Base-by-base conservation (phyloP, 2,888 invertebrate genomes). In the Habroteleia sp. region DNA sequence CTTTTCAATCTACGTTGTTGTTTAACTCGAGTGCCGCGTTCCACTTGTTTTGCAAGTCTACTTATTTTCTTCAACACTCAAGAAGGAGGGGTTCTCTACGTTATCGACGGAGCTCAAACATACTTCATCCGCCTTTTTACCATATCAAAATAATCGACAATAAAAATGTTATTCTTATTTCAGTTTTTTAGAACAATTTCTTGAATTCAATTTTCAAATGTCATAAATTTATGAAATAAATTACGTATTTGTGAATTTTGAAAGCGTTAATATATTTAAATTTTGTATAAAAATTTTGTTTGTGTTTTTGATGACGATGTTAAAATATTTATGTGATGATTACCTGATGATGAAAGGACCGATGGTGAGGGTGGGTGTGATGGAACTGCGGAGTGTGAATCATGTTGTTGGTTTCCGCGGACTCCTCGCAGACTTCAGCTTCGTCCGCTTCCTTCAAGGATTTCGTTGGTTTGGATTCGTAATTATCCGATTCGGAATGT, bases 261-360 rank as follows among this genome's bases (percentile, higher is more conserved):
- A n/a, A n/a, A n/a, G n/a, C n/a, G n/a, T n/a, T n/a, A n/a, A 20
- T 20, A 20, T 20, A 5, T 20, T 20, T 20, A 20, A 3, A 20
- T 20, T 20, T 20, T 20, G 5, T 20, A 20, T 44, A 8, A 13
- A 1, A 10, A 5, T 16, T 16, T 5, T 16, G 6, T 39, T 16
- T n/a, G n/a, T 20, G 5, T 20, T 6, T 14, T 16, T n/a, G 7
- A 33, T 3, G 11, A 33, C 1, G 2, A 8, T 33, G 11, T 11
- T 33, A 14, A 14, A 37, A 3, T n/a, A n/a, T n/a, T n/a, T n/a
- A n/a, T n/a, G n/a, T n/a, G n/a, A n/a, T n/a, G 20, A 52, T 89
- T 88, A 95, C 95, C 92, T 94, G 71, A 31, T 76, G 76, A 48
- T 66, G 94, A 87, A 94, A 91, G 76, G 91, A 92, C 87, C 93